Percentiles rank a stretch among this genome's conserved stretches.
These are phyloP conservation scores for Coracias cyanogaster DNA, from an alignment of 2,797 vertebrate species.

Conservation along the genomic window DNA sequence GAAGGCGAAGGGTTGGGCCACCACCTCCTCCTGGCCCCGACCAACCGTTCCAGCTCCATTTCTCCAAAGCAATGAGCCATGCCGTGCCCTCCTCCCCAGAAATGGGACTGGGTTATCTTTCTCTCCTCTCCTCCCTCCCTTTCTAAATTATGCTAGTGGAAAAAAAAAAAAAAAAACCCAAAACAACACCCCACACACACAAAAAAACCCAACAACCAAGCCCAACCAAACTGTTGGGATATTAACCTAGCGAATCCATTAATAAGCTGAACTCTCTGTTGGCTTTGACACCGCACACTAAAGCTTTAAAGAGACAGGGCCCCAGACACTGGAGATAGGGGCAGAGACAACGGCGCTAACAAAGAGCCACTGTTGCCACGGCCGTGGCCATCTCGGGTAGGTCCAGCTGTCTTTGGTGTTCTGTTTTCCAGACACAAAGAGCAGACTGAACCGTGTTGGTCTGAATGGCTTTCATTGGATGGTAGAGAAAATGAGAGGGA, in stretches of 20 bases:
- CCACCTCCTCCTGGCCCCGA: slow-evolving; percentile 48
- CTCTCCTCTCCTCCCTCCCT: not conserved
- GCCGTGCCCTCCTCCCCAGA: slow-evolving; percentile 52
- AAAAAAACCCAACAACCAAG: not conserved
- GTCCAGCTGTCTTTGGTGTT: slow-evolving; percentile 65
- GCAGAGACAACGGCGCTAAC: slow-evolving; percentile 67
- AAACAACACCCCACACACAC: not conserved
- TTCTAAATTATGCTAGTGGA: slow-evolving; percentile 37
- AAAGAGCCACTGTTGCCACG: slow-evolving; percentile 72
- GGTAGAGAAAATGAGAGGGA: slow-evolving; percentile 47
- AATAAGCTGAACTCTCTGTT: slow-evolving; percentile 72
- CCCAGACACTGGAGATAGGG: slow-evolving; percentile 59
- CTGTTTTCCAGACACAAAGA: slow-evolving; percentile 71
- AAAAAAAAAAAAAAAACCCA: not conserved
- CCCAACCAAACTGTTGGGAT: slow-evolving; percentile 45
- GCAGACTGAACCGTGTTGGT: slow-evolving; percentile 68
- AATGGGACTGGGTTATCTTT: slow-evolving; percentile 36
- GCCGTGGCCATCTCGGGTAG: slow-evolving; percentile 71
- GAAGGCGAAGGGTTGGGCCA: slow-evolving; percentile 45
- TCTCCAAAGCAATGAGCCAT: slow-evolving; percentile 55
- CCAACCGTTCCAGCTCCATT: slow-evolving; percentile 46
- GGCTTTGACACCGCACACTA: slow-evolving; percentile 55
- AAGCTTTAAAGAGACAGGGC: slow-evolving; percentile 68
- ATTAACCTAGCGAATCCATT: slow-evolving; percentile 74
- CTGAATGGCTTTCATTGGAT: slow-evolving; percentile 67